These are phyloP conservation scores for Brachyptera putata DNA, from an alignment of 2,888 invertebrate genomes.

Conservation along the genomic window DNA sequence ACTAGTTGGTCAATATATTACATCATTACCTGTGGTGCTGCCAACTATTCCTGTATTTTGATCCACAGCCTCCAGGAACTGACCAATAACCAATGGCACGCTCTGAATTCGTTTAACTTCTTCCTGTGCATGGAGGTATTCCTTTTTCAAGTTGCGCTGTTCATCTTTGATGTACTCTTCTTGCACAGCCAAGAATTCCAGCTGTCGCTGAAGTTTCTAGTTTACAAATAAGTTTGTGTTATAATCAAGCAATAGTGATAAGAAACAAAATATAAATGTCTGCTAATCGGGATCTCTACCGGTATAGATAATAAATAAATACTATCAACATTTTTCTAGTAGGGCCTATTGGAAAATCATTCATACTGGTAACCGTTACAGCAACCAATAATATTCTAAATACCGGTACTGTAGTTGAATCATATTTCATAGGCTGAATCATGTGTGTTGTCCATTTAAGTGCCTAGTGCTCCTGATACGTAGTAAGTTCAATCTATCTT, in stretches of 20 bases:
- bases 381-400: background rate
- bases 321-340: background rate
- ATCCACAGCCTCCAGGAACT: slow-evolving; percentile 98
- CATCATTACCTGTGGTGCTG: slow-evolving; percentile 84
- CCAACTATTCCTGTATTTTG: slow-evolving; percentile 99
- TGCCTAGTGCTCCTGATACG: no score
- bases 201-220: slow-evolving; percentile 92
- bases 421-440: no score
- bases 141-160: slow-evolving; percentile 96
- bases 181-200: slow-evolving; percentile 97
- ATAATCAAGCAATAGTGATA: slow-evolving; percentile 16
- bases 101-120: slow-evolving; percentile 98
- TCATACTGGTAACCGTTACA: background rate
- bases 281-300: background rate
- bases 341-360: background rate
- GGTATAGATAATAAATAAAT: background rate
- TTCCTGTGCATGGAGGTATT: slow-evolving; percentile 96
- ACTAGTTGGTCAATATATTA: no score
- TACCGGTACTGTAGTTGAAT: no score
- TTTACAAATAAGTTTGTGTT: slow-evolving; percentile 20
- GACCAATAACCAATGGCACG: slow-evolving; percentile 97
- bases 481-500: no score
- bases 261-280: slow-evolving; percentile 12
- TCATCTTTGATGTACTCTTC: slow-evolving; percentile 99
- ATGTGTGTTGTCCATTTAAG: no score